A percentile compares a stretch with the other conserved stretches of the same genome.
Conservation (phyloP, 2,113 vertebrate genomes). For the Platycercus adscitus region DNA sequence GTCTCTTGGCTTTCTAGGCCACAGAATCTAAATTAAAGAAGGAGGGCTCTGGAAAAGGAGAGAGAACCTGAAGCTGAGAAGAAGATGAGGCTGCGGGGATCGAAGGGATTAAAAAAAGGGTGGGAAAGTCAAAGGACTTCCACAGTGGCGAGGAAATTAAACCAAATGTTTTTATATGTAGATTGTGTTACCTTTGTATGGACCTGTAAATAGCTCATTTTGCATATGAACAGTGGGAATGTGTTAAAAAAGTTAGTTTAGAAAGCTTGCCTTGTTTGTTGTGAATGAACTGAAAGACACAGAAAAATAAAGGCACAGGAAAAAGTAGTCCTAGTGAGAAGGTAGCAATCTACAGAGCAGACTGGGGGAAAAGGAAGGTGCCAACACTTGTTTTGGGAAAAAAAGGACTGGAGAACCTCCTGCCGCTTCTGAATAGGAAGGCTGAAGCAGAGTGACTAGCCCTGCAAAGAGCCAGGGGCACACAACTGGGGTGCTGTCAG, state of each 20-base stretch:
- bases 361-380: rapidly evolving
- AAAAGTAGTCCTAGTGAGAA: not conserved
- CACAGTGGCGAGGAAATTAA: not conserved
- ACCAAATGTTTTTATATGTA: not conserved
- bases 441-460: not conserved
- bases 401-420: not conserved
- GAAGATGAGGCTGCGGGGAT: not conserved
- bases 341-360: not conserved
- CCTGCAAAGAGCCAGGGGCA: not conserved
- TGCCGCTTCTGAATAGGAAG: not conserved
- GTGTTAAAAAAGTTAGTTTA: not conserved
- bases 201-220: conserved; percentile 23
- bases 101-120: not conserved
- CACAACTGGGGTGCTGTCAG: not conserved
- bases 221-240: conserved; percentile 27
- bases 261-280: not conserved
- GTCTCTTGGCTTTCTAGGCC: not conserved
- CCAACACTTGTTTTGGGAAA: not conserved
- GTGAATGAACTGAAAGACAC: not conserved
- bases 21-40: not conserved
- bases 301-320: not conserved
- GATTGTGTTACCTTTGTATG: not conserved
- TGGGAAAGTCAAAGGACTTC: not conserved
- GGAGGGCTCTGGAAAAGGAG: not conserved
- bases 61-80: not conserved